Conservation (phyloP, 2,888 invertebrate genomes). For the Oxycera nigricornis region DNA sequence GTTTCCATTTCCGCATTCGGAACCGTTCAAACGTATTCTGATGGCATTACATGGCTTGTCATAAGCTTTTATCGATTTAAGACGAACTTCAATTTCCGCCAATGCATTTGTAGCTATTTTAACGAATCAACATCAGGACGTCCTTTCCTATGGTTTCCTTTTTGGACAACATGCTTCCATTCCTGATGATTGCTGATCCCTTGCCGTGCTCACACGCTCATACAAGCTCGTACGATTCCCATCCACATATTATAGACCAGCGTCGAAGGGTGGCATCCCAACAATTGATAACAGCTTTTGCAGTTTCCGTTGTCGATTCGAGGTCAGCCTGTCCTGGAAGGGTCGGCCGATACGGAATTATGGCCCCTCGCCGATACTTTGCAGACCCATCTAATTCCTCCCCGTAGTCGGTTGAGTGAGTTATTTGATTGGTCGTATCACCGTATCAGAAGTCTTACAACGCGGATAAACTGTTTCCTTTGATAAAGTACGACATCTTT, state of each 20-base stretch:
- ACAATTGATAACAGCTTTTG: constrained; percentile 15
- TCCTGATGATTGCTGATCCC: constrained; percentile 12
- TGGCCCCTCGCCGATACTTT: constrained; percentile 2
- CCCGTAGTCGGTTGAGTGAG: constrained; percentile 16
- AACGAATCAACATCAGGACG: background rate
- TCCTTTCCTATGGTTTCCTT: constrained; percentile 5
- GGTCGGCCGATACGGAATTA: background rate
- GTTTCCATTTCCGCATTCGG: background rate
- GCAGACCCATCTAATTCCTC: constrained; percentile 23
- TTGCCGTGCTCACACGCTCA: background rate
- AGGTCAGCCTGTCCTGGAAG: background rate
- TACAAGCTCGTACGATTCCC: background rate
- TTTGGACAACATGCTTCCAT: background rate
- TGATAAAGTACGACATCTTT: constrained; percentile 24
- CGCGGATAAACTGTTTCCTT: constrained; percentile 12
- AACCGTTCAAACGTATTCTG: background rate
- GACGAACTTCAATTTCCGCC: constrained; percentile 30
- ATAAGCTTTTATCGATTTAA: constrained; percentile 17
- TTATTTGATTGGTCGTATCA: constrained; percentile 34
- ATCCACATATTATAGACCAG: background rate
- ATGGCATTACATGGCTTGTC: background rate
- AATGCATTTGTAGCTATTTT: background rate
- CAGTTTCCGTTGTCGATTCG: constrained; percentile 1
- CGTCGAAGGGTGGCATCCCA: background rate
- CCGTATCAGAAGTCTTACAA: constrained; percentile 24